phyloP scores from a whole-genome alignment of 2,888 invertebrate species.

The Cosmia pyralina region DNA sequence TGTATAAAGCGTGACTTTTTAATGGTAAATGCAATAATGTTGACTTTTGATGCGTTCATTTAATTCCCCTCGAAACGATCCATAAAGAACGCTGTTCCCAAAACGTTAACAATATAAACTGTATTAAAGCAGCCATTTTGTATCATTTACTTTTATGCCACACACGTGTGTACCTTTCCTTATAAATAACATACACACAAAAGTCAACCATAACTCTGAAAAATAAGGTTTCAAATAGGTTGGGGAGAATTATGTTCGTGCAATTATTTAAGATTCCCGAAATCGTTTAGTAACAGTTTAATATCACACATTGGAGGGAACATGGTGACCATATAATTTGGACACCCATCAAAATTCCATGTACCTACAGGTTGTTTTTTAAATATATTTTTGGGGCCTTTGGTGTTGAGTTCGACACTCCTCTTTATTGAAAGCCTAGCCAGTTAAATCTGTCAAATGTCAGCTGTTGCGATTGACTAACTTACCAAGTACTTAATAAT shows the following conservation, averaged over 20 bases:
- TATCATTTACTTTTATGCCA: slow-evolving; percentile 51
- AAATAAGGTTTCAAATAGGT: slow-evolving; percentile 13
- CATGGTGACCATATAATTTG: slow-evolving; percentile 49
- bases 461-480: background rate
- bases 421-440: slow-evolving; percentile 14
- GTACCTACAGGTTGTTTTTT: slow-evolving; percentile 45
- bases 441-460: background rate
- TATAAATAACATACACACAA: background rate
- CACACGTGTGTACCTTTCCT: slow-evolving; percentile 47
- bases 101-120: slow-evolving; percentile 50
- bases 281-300: slow-evolving; percentile 61
- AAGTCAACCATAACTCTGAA: slow-evolving; percentile 14
- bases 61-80: slow-evolving; percentile 34
- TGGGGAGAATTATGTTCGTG: background rate
- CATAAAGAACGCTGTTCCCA: slow-evolving; percentile 43
- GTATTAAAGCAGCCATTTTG: slow-evolving; percentile 50
- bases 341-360: slow-evolving; percentile 55
- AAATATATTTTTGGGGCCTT: background rate
- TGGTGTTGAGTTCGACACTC: background rate
- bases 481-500: too few species aligned
- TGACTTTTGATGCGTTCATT: slow-evolving; percentile 27
- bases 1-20: background rate
- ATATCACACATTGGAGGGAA: slow-evolving; percentile 54
- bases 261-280: slow-evolving; percentile 60
- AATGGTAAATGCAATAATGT: slow-evolving; percentile 30